These are phyloP conservation scores for Lerema accius DNA, from an alignment of 1,140 invertebrate genomes.

Conservation along the genomic window DNA sequence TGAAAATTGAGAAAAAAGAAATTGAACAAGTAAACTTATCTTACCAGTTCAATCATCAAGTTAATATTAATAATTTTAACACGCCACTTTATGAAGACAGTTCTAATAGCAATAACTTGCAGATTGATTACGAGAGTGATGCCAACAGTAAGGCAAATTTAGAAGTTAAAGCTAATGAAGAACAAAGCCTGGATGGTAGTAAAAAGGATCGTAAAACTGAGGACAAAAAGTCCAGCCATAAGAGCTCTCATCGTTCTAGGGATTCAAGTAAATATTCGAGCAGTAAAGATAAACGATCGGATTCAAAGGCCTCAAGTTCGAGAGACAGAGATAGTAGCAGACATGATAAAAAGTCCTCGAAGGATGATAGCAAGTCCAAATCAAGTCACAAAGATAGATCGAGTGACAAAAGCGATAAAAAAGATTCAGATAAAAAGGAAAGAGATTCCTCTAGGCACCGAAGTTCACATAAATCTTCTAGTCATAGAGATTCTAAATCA, in stretches of 20 bases:
- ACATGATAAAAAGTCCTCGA: conserved; percentile 66
- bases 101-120: conserved; percentile 71
- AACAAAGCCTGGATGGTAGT: conserved; percentile 60
- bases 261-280: conserved; percentile 70
- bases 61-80: conserved; percentile 67
- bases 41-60: conserved; percentile 70
- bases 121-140: conserved; percentile 77
- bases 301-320: conserved; percentile 73
- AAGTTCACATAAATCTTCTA: conserved; percentile 67
- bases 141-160: conserved; percentile 71
- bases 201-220: conserved; percentile 62
- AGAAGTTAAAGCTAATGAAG: conserved; percentile 56
- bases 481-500: conserved; percentile 70
- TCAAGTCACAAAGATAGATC: conserved; percentile 70
- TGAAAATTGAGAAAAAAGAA: conserved; percentile 62
- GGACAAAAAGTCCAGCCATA: conserved; percentile 67
- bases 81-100: conserved; percentile 73
- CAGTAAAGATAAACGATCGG: conserved; percentile 76
- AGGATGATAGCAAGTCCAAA: conserved; percentile 75
- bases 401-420: conserved; percentile 64
- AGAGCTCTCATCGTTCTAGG: conserved; percentile 71
- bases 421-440: conserved; percentile 67
- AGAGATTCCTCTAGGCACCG: conserved; percentile 72
- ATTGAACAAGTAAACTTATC: conserved; percentile 52
- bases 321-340: conserved; percentile 70